Evolutionary conservation across 2,888 invertebrate species (phyloP), one percentile per base, ranked within the genome.

Genomic region (Aleiodes testaceus): DNA sequence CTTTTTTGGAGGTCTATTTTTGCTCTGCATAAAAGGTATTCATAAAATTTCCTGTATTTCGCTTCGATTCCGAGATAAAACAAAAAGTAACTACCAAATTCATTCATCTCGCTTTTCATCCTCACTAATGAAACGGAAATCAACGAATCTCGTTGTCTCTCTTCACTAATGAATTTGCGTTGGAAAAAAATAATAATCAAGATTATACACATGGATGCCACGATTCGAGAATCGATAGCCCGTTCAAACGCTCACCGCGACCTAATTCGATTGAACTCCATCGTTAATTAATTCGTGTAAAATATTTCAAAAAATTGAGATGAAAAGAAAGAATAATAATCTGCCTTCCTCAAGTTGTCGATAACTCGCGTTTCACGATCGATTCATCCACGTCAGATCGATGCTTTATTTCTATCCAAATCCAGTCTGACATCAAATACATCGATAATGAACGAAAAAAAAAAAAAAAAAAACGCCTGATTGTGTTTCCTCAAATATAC

Each of bases 141-240:
- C 6, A 36, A 36, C 11, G 11, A 3, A 36, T 36, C 36, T 36
- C 36, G 11, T 36, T 36, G 6, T 36, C 2, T 11, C 36, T 36
- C 36, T 6, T 36, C 36, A 7, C 36, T 36, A 36, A 36, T 9
- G 36, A 36, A 36, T 36, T 11, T 26, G 26, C 5, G 26, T 26
- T 26, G 3, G 3, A 26, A 6, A 36, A 59, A 36, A 36, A 14
- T 42, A 55, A 14, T 14, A 11, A n/a, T 36, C 11, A 42, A 42
- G 22, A 52, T 52, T 49, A 12, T 7, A 22, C 12, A 49, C 22
- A 47, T 52, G 42, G 69, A 73, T 47, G 66, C 61, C 68, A 71
- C 73, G 75, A 75, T 75, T 77, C 76, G 76, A 77, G 75, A 73
- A 70, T 75, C 73, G 70, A 73, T 74, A 68, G 72, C 67, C 74